Evolutionary conservation across 2,113 vertebrate genomes (phyloP).

Genomic region (Pseudonaja textilis): DNA sequence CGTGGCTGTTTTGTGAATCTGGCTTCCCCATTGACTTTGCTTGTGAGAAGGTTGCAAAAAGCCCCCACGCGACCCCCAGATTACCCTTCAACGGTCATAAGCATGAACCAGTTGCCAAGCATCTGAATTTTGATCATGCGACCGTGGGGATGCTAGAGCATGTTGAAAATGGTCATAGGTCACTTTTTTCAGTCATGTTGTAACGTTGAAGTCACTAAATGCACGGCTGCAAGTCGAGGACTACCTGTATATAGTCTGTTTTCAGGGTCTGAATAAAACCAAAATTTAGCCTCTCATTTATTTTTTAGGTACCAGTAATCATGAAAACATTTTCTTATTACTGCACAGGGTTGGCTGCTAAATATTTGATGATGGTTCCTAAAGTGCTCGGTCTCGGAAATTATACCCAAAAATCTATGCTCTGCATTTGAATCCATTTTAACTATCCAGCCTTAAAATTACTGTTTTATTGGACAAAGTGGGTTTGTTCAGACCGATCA

Average conservation of each 20-base stretch:
- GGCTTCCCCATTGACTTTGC: no score
- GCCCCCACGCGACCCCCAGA: no score
- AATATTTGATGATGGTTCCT: neutral
- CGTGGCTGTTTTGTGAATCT: no score
- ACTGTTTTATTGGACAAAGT: neutral
- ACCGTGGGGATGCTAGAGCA: no score
- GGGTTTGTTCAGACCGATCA: neutral
- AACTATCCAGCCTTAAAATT: neutral
- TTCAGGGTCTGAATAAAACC: neutral
- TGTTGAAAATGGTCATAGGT: no score
- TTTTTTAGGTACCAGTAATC: neutral
- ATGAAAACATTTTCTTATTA: neutral
- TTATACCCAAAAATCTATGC: neutral
- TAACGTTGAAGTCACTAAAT: no score
- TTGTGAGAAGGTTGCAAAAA: no score
- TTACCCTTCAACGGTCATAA: no score
- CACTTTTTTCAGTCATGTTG: no score
- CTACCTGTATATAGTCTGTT: neutral
- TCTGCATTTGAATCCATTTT: neutral
- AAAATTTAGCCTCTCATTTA: neutral
- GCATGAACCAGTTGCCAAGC: no score
- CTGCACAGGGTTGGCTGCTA: neutral
- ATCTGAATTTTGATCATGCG: no score
- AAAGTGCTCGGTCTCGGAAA: neutral
- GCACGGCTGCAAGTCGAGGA: no score